Evolutionary conservation across 2,888 invertebrate species (phyloP), one percentile per base, ranked within the genome.

Genomic region (Chrysotoxum bicinctum): DNA sequence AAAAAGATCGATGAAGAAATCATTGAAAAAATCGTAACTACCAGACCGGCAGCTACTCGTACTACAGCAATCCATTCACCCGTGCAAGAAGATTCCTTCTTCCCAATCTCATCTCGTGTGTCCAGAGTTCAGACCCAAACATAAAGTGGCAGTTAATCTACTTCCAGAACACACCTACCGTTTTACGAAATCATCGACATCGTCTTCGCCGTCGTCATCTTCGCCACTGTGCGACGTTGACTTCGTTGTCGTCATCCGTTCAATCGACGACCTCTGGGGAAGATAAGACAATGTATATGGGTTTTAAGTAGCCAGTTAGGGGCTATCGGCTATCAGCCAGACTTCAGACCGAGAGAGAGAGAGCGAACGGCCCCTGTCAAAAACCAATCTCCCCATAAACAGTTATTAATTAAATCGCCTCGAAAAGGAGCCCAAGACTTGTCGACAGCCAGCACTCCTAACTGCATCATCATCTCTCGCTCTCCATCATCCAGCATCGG

Each of bases 371-470:
- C 12, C 26, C 19, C 85, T 76, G 81, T 85, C 81, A 81, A 81
- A 85, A 81, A 77, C n/a, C 85, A 81, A 85, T 85, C 85, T 85
- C 76, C 58, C 81, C 85, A 77, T 85, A 85, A 85, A 81, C 85
- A 85, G 85, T 85, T 85, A 85, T 85, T 85, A 85, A 85, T 85
- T 85, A 85, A 85, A 85, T 77, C 85, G 81, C 85, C 81, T 85
- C 73, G 16, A 85, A 85, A 85, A 85, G 84, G 76, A 85, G 85
- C 76, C 73, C 54, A 73, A 80, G 72, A 85, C 81, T 81, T 81
- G 85, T 85, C 81, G 85, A 85, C 85, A 85, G 81, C 75, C 40
- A 56, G 30, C 66, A 70, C 84, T 84, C 80, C 84, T 76, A 80
- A 80, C 84, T 80, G 80, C 84, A 75, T 72, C 79, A 72, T 72